Percentiles rank a stretch among this genome's conserved stretches.
Evolutionary conservation across 2,113 vertebrate genomes (phyloP).

Genomic region (Crotophaga sulcirostris): DNA sequence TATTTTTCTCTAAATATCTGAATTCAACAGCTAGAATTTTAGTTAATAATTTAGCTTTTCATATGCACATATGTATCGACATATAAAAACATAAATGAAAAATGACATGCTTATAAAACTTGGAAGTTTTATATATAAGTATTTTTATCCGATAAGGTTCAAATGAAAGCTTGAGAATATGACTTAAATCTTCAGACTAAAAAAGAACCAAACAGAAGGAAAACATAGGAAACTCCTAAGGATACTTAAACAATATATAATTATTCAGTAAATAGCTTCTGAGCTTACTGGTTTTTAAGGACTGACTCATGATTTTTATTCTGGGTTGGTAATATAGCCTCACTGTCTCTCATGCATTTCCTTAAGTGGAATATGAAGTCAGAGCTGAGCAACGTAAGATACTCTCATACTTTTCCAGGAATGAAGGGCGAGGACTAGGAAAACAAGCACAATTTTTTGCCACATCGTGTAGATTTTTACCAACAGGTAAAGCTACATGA

Average conservation of each 20-base stretch:
- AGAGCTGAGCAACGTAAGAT: slow-evolving; percentile 12
- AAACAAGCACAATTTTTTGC: neutral
- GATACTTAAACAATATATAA: slow-evolving; percentile 32
- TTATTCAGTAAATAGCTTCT: slow-evolving; percentile 47
- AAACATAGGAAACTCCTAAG: neutral
- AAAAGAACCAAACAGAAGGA: neutral
- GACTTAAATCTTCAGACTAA: neutral
- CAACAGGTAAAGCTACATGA: neutral
- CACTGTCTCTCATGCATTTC: neutral
- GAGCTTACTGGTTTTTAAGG: slow-evolving; percentile 2
- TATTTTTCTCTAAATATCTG: neutral
- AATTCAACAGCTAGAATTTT: neutral
- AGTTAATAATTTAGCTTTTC: neutral
- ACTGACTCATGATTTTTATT: slow-evolving; percentile 46
- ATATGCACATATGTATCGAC: neutral
- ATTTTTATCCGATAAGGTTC: neutral
- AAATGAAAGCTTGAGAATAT: neutral
- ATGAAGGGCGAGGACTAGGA: neutral
- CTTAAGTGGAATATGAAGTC: slow-evolving; percentile 29
- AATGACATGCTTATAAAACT: neutral
- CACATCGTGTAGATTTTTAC: neutral
- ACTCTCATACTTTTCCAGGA: slow-evolving; percentile 6
- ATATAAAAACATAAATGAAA: neutral
- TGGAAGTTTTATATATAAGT: neutral
- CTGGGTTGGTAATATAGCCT: slow-evolving; percentile 12